Evolutionary conservation across 2,888 invertebrate genomes (phyloP), one percentile per base, ranked within the genome.

Genomic region (Papilio elwesi): DNA sequence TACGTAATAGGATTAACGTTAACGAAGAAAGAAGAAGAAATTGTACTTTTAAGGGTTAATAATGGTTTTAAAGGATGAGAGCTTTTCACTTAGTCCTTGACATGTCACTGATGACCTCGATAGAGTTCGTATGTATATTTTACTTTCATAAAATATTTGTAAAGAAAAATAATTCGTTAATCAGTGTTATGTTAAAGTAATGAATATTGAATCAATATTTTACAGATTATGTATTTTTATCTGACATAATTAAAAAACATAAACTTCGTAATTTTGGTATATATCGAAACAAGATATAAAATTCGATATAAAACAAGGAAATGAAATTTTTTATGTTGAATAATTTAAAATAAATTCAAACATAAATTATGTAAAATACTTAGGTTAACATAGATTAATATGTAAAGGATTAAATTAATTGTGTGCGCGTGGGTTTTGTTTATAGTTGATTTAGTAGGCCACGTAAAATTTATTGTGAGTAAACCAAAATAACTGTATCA

Each of bases 201-300:
- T 53, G 4, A 53, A 26, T 53, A 53, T 11, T 53, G 9, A 53
- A 36, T 55, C 26, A 55, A 26, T 55, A 26, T 5, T 10, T 55
- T 55, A 55, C 26, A 55, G 36, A 57, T 57, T 57, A 57, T 7
- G 11, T 26, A 36, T 57, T 57, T 57, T 57, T 36, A 38, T 59
- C 59, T 59, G 59, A 59, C 38, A n/a, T 38, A 9, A 59, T 59
- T 59, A 38, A 38, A 38, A 57, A 13, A 57, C 36, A 57, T 57
- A 26, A 55, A 6, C 53, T 53, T 53, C 8, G 15, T 55, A 11
- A 36, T 57, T 13, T n/a, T 57, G 36, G 38, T 55, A n/a, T n/a
- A 51, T 38, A 38, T n/a, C 13, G 57, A 57, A 57, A 53, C 10
- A 12, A n/a, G n/a, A n/a, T n/a, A n/a, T n/a, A n/a, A n/a, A 0